Conservation (phyloP, 1,140 invertebrate species). For the Heliothis subflexa region DNA sequence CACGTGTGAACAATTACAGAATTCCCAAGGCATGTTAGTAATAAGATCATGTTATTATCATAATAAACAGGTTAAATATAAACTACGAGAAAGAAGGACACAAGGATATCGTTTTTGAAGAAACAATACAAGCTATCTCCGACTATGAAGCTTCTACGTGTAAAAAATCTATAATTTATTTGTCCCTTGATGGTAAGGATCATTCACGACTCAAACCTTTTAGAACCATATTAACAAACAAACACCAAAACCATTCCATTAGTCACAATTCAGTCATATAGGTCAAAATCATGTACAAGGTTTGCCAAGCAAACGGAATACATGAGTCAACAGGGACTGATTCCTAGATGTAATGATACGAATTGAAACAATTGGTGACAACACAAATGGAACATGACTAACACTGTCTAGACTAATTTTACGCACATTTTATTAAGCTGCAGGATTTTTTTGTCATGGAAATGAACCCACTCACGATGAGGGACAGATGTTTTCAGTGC, state of each 20-base stretch:
- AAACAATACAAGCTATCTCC: too few species aligned
- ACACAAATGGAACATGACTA: conserved; percentile 35
- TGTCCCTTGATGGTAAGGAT: too few species aligned
- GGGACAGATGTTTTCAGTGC: neutral
- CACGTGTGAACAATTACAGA: too few species aligned
- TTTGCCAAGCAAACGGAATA: neutral
- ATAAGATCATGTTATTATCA: too few species aligned
- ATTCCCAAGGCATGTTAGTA: too few species aligned
- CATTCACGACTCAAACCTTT: too few species aligned
- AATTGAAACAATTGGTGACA: conserved; percentile 35
- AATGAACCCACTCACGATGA: neutral
- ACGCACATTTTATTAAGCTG: neutral
- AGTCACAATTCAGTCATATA: neutral
- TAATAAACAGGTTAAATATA: too few species aligned
- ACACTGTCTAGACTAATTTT: conserved; percentile 32
- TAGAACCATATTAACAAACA: neutral
- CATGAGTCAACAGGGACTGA: conserved; percentile 21
- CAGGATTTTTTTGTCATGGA: neutral
- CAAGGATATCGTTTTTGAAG: too few species aligned
- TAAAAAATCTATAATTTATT: too few species aligned
- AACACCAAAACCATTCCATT: neutral
- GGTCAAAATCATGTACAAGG: conserved; percentile 19
- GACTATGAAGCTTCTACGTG: too few species aligned
- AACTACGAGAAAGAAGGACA: too few species aligned
- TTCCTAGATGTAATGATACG: conserved; percentile 31